Evolutionary conservation across 2,113 vertebrate genomes (phyloP).

Genomic region (Lota lota): DNA sequence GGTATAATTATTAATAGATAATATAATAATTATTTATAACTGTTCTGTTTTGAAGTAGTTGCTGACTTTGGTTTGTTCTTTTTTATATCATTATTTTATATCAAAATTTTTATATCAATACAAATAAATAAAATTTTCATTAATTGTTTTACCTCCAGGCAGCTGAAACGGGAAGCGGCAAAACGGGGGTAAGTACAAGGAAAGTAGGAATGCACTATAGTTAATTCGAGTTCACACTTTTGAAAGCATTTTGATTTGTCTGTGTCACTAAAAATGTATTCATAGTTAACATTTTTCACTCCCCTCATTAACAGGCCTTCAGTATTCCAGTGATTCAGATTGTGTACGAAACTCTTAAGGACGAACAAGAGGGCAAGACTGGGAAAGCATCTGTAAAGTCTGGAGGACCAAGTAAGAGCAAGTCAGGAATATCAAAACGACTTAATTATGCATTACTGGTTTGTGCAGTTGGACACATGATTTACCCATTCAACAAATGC

Average conservation of each 20-base stretch:
- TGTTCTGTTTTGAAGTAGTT: neutral
- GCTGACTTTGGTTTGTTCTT: neutral
- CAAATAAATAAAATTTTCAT: neutral
- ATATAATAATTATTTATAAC: neutral
- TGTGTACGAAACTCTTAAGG: constrained; percentile 95
- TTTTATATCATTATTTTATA: neutral
- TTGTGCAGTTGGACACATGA: too few species aligned
- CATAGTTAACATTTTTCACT: neutral
- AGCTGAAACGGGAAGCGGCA: constrained; percentile 96
- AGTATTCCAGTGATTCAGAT: constrained; percentile 98
- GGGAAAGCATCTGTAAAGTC: constrained; percentile 89
- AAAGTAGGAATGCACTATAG: too few species aligned
- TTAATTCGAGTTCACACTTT: neutral
- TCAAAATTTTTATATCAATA: neutral
- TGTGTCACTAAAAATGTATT: neutral
- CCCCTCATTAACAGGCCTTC: constrained; percentile 79
- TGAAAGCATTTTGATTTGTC: neutral
- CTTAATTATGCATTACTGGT: too few species aligned
- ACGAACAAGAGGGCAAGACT: constrained; percentile 93
- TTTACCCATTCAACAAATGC: too few species aligned
- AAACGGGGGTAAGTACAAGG: constrained; percentile 89
- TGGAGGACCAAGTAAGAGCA: constrained; percentile 80
- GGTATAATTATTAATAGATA: constrained; percentile 4
- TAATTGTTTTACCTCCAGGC: constrained; percentile 71
- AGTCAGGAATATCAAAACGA: too few species aligned